Percentiles rank a stretch among this genome's conserved stretches.
phyloP scores from a whole-genome alignment of 2,113 vertebrate species.

The Silurus asotus region DNA sequence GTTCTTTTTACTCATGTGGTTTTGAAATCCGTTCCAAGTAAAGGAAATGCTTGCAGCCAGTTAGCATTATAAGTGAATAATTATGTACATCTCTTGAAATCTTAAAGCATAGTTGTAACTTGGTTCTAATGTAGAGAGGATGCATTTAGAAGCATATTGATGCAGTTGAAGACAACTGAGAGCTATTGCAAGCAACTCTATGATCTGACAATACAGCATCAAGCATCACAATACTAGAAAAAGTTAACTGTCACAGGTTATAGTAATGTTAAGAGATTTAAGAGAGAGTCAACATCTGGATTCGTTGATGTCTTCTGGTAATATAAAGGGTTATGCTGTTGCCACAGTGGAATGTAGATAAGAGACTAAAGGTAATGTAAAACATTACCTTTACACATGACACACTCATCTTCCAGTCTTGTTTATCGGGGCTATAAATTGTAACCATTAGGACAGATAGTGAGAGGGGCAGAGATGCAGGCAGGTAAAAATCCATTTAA shows the following conservation, averaged over 20 bases:
- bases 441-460: not conserved
- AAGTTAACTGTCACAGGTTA: not conserved
- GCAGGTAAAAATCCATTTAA: not conserved
- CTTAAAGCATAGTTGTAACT: not conserved
- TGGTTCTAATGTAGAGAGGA: not conserved
- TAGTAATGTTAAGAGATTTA: not conserved
- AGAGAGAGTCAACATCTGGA: not conserved
- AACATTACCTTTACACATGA: not conserved
- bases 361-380: not conserved
- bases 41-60: no score
- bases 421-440: not conserved
- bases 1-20: not conserved
- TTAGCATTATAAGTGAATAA: not conserved
- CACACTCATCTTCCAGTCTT: not conserved
- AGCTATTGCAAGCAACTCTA: not conserved
- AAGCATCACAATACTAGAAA: not conserved
- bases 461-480: not conserved
- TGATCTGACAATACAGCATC: not conserved
- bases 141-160: not conserved
- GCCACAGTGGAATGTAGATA: not conserved
- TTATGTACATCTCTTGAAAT: not conserved
- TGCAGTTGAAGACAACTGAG: not conserved
- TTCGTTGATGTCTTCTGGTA: not conserved
- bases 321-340: not conserved
- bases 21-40: not conserved